These are phyloP conservation scores for Parambassis ranga DNA, from an alignment of 2,797 vertebrate species.

Conservation along the genomic window DNA sequence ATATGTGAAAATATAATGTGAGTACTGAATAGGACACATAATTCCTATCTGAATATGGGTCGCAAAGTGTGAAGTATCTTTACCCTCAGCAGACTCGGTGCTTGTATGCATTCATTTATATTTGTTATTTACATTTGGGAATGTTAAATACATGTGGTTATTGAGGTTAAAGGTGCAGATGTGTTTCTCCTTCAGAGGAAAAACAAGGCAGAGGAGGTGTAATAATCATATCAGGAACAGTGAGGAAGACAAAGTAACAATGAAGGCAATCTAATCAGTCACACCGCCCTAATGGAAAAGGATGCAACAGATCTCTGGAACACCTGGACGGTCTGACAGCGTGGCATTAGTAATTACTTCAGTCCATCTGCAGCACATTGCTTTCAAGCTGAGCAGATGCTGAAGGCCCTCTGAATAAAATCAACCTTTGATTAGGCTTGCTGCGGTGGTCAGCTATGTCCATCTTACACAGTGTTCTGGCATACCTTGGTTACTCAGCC, in stretches of 20 bases:
- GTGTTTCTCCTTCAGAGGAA: background rate
- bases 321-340: slow-evolving; percentile 55
- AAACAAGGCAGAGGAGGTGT: background rate
- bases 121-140: slow-evolving; percentile 25
- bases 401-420: slow-evolving; percentile 6
- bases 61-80: background rate
- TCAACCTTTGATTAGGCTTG: background rate
- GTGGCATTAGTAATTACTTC: slow-evolving; percentile 41
- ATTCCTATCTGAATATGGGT: slow-evolving; percentile 3
- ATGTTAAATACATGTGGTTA: slow-evolving; percentile 13
- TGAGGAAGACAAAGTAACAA: slow-evolving; percentile 9
- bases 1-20: background rate
- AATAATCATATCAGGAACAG: slow-evolving; percentile 21
- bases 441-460: no score
- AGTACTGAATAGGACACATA: slow-evolving; percentile 19
- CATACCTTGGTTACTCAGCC: no score
- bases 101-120: background rate
- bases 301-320: slow-evolving; percentile 42
- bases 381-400: slow-evolving; percentile 54
- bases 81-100: background rate
- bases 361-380: slow-evolving; percentile 49
- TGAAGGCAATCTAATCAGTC: slow-evolving; percentile 39
- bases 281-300: slow-evolving; percentile 39
- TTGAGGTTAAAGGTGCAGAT: background rate
- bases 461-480: no score